Evolutionary conservation across 2,888 invertebrate species (phyloP).

Genomic region (Parnassius orleans): DNA sequence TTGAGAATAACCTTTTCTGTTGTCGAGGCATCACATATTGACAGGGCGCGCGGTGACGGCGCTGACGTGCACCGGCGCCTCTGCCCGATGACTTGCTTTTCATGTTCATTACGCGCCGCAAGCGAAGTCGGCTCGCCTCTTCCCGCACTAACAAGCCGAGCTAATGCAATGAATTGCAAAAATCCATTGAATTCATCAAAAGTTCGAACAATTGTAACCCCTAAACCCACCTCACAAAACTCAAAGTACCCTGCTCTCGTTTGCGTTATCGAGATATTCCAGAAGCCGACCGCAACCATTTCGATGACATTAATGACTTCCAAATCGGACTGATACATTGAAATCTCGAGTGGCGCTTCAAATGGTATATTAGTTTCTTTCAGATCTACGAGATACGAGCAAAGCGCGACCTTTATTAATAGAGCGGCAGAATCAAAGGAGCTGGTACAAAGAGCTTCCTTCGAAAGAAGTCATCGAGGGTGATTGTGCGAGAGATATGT

Average conservation of each 20-base stretch:
- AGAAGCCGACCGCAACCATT: constrained; percentile 66
- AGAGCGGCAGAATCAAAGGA: constrained; percentile 68
- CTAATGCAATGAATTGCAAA: constrained; percentile 80
- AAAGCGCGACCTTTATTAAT: constrained; percentile 50
- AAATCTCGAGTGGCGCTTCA: constrained; percentile 51
- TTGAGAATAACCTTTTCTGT: constrained; percentile 75
- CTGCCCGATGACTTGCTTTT: constrained; percentile 72
- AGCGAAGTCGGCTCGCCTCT: constrained; percentile 45
- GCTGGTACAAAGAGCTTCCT: constrained; percentile 44
- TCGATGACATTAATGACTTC: constrained; percentile 75
- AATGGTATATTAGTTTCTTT: constrained; percentile 58
- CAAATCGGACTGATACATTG: constrained; percentile 63
- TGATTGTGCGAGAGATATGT: constrained; percentile 46
- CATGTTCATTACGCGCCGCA: constrained; percentile 65
- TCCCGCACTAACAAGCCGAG: constrained; percentile 74
- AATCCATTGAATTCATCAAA: constrained; percentile 36
- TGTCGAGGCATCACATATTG: constrained; percentile 71
- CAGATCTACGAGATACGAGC: constrained; percentile 37
- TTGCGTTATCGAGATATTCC: constrained; percentile 41
- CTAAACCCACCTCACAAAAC: constrained; percentile 39
- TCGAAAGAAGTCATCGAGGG: constrained; percentile 60
- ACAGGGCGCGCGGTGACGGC: constrained; percentile 63
- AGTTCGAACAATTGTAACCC: constrained; percentile 39
- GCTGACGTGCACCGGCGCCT: constrained; percentile 53
- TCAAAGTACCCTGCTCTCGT: constrained; percentile 34